Base-by-base conservation (phyloP, 2,888 invertebrate genomes). In the Stenurella melanura region DNA sequence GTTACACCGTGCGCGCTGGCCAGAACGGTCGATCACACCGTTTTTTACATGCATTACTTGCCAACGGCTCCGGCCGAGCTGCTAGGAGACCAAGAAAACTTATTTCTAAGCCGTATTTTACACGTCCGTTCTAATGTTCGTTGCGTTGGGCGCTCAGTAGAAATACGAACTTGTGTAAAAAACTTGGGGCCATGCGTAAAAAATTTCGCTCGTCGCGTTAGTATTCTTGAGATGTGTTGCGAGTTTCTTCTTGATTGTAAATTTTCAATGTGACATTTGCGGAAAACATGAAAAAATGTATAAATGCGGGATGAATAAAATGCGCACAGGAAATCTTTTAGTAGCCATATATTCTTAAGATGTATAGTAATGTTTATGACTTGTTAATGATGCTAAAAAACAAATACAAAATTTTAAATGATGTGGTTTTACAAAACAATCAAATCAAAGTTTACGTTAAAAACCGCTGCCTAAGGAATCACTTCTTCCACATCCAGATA, bases 21-120 rank as follows among this genome's bases (percentile, higher is more conserved):
- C 87, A 87, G 87, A 88, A 88, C 88, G 88, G 88, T 88, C 88
- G 88, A 88, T 88, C 88, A 88, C 88, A 87, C 86, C 86, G 84
- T 82, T 83, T 85, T 85, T 86, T 83, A 63, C 54, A 72, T 63
- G 63, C 71, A 63, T 72, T 78, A 75, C 80, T 77, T 80, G 76
- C 80, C 80, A 78, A 75, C 78, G 76, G 77, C 77, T 78, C 64
- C 63, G 71, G 71, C 77, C 73, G 72, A 73, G 77, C 70, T 15
- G 57, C 71, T 15, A 72, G 63, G 42, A 42, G 50, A 54, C 63
- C 61, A 34, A 56, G 60, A 19, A 70, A 15, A 38, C 70, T 12
- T 70, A 58, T 70, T 42, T 18, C 70, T 64, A 64, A 42, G 64
- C 58, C 70, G 57, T 38, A 58, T 58, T 38, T 57, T 58, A 34